Base-by-base conservation (phyloP, 2,113 vertebrate genomes). In the Pluvialis apricaria region DNA sequence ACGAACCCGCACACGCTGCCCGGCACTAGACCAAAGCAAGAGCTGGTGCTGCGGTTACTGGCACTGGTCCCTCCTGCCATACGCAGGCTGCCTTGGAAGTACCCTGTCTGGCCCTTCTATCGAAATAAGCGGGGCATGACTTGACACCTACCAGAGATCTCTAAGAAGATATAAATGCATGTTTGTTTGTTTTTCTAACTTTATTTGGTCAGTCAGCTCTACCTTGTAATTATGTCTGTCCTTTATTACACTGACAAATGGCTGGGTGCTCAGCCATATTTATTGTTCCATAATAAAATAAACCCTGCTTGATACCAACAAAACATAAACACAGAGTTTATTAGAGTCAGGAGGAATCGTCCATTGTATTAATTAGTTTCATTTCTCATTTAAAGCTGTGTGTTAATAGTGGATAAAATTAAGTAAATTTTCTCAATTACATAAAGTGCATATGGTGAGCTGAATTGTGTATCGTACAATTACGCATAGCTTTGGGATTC, bases 351-450 rank as follows among this genome's bases (percentile, higher is more conserved):
- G 60, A 88, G 75, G 51, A 94, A 81, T 68, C 62, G 70, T 44
- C 91, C 77, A 75, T 28, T 91, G 60, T 82, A 88, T 95, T 89
- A 82, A 91, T 78, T 86, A 66, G 38, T 51, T 93, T 94, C 58
- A 89, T 85, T 92, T 79, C 65, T 95, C 91, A 92, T 93, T 95
- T 77, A 92, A 93, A 80, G 40, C 47, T 61, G 70, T 26, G 38
- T 42, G 65, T 77, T 94, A 95, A 86, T 47, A 90, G 66, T 42
- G 72, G 86, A 91, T 85, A 87, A 94, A 96, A 96, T 93, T 49
- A 95, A 92, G 90, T 73, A 92, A 81, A 96, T 96, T 93, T 86
- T 86, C 68, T 75, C 91, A 95, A 92, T 93, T 95, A 87, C 49
- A 80, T 52, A 45, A 95, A 91, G 66, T 86, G 68, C 85, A 77